Conservation (phyloP, 2,888 invertebrate genomes). For the Fabriciana adippe region DNA sequence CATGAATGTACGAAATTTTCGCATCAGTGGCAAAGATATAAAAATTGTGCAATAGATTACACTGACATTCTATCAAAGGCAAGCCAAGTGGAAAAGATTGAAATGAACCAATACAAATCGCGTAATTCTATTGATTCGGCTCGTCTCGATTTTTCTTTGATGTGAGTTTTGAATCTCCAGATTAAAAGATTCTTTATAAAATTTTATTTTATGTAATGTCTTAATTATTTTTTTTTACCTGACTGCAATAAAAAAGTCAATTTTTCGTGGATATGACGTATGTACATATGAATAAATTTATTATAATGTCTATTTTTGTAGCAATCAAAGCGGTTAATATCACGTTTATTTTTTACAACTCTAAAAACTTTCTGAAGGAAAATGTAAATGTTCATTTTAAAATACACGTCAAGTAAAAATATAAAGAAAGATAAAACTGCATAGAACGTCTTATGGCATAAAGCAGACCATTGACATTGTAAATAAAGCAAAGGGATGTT, state of each 20-base stretch:
- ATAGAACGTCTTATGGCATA: constrained; percentile 14
- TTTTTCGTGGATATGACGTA: too few species aligned
- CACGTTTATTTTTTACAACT: too few species aligned
- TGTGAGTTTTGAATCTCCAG: background rate
- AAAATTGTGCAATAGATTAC: constrained; percentile 43
- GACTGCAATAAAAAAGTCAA: too few species aligned
- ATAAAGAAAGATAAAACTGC: too few species aligned
- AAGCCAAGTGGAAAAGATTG: constrained; percentile 41
- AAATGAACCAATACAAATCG: constrained; percentile 37
- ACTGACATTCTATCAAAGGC: constrained; percentile 39
- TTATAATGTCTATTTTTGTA: too few species aligned
- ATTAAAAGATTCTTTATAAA: constrained; percentile 8
- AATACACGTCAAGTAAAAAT: too few species aligned
- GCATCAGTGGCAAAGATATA: constrained; percentile 37
- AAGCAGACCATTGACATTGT: constrained; percentile 15
- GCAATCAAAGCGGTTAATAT: too few species aligned
- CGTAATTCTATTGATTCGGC: constrained; percentile 28
- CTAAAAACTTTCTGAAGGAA: too few species aligned
- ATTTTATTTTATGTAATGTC: background rate
- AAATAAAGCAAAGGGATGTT: constrained; percentile 54
- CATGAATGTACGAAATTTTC: constrained; percentile 33
- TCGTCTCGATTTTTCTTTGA: constrained; percentile 11
- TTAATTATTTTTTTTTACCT: background rate
- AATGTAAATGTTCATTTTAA: too few species aligned
- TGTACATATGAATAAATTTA: too few species aligned